Conservation (phyloP, 2,113 vertebrate species). For the Pyxicephalus adspersus region DNA sequence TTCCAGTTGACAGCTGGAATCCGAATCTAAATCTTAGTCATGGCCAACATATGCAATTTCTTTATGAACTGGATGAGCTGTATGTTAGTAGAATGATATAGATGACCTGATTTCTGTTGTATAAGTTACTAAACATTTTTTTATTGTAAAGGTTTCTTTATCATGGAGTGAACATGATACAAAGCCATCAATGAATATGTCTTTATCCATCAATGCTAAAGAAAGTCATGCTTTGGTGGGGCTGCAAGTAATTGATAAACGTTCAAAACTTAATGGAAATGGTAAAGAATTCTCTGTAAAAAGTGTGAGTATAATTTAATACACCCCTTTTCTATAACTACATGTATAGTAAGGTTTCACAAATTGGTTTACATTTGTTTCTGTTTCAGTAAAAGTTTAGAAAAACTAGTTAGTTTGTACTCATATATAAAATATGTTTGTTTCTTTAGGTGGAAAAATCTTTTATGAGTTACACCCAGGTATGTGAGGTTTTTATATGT, state of each 20-base stretch:
- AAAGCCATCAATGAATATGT: conserved; percentile 61
- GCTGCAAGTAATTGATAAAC: conserved; percentile 72
- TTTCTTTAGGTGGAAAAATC: neutral
- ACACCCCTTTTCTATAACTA: neutral
- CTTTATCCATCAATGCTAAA: conserved; percentile 62
- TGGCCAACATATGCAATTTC: no score
- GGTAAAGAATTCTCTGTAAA: conserved; percentile 68
- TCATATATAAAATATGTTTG: neutral
- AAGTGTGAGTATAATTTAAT: conserved; percentile 59
- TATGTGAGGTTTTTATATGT: neutral
- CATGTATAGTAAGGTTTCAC: neutral
- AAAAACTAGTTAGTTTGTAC: no score
- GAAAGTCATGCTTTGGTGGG: conserved; percentile 69
- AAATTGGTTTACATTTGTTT: neutral
- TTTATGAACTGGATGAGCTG: no score
- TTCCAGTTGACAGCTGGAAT: no score
- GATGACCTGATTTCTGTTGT: neutral
- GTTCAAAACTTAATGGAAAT: conserved; percentile 29
- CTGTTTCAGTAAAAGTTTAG: neutral
- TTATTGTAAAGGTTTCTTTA: conserved; percentile 68
- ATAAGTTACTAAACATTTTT: neutral
- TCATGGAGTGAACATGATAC: conserved; percentile 62
- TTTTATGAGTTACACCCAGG: neutral
- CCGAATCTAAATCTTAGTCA: no score
- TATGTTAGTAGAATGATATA: no score